These are phyloP conservation scores for Vulpes vulpes DNA, from an alignment of 2,113 vertebrate species.

Conservation along the genomic window DNA sequence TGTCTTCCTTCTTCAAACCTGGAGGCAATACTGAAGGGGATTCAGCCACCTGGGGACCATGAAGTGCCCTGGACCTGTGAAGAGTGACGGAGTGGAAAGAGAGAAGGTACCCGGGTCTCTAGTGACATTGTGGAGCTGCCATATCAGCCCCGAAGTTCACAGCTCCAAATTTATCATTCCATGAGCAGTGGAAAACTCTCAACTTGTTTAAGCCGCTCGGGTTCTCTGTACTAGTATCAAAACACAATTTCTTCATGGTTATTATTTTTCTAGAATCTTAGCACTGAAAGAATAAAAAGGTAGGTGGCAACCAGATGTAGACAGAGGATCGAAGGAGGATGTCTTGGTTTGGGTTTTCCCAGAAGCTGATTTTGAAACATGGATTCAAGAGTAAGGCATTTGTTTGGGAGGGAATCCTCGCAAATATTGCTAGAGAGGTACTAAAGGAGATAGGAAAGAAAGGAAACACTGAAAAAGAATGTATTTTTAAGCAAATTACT, in stretches of 20 bases:
- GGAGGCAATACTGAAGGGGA: not conserved
- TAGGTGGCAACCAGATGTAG: not conserved
- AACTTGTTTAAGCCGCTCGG: not conserved
- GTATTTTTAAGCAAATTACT: not conserved
- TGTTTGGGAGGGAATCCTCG: not conserved
- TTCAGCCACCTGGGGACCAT: too few species aligned
- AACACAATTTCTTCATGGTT: not conserved
- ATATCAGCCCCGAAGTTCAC: not conserved
- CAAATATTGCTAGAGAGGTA: not conserved
- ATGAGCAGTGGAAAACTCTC: not conserved
- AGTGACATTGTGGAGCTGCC: not conserved
- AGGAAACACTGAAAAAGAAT: not conserved
- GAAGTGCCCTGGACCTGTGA: not conserved
- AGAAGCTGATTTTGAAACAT: not conserved
- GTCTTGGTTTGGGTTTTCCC: not conserved
- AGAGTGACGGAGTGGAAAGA: not conserved
- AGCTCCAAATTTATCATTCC: not conserved
- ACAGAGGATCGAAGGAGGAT: not conserved
- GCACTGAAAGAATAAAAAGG: not conserved
- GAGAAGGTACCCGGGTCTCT: not conserved
- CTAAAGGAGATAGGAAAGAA: not conserved
- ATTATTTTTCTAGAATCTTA: not conserved
- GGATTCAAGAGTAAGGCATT: not conserved
- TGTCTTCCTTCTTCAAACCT: not conserved
- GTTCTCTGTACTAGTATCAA: not conserved